A percentile compares a stretch with the other conserved stretches of the same genome.
These are phyloP conservation scores for Bufo bufo DNA, from an alignment of 2,113 vertebrate species.

Conservation along the genomic window DNA sequence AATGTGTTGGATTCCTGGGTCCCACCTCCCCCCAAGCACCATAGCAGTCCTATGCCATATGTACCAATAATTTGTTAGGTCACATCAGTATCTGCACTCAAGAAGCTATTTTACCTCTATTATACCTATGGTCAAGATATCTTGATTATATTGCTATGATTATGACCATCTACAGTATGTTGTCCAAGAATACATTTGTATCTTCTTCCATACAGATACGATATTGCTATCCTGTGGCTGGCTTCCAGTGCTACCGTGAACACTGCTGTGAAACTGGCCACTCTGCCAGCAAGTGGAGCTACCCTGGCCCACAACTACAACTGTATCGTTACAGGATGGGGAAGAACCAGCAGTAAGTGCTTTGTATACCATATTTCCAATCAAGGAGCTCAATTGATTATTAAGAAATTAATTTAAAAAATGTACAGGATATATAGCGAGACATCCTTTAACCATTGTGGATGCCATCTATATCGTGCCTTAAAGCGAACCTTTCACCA, in stretches of 20 bases:
- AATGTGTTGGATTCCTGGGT: too few relatives aligned
- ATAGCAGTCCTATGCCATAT: too few relatives aligned
- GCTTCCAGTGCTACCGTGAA: conserved; percentile 73
- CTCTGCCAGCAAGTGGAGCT: conserved; percentile 73
- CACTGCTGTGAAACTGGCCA: conserved; percentile 75
- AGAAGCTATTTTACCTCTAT: too few relatives aligned
- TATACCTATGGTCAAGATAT: conserved; percentile 1
- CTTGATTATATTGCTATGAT: background rate
- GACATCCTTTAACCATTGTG: too few relatives aligned
- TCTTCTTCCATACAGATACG: conserved; percentile 71
- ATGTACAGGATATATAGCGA: too few relatives aligned
- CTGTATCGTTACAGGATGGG: conserved; percentile 91
- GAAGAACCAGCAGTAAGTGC: conserved; percentile 81
- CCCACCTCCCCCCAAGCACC: too few relatives aligned
- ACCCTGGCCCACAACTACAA: conserved; percentile 78
- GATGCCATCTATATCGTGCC: too few relatives aligned
- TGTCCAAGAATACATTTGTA: background rate
- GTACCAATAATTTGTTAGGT: too few relatives aligned
- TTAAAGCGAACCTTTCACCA: too few relatives aligned
- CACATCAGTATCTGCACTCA: too few relatives aligned
- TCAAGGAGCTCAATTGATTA: too few relatives aligned
- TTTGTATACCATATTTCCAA: background rate
- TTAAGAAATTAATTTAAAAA: too few relatives aligned
- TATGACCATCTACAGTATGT: background rate
- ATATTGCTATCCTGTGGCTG: conserved; percentile 86